Evolutionary conservation across 2,113 vertebrate species (phyloP).

Genomic region (cattle (Bos taurus)): ARS-UCD2.0 NC_037334.1:103508501-103509000

Average conservation of each 20-base stretch:
- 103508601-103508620: background rate
- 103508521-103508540: background rate
- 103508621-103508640: background rate
- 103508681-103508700: background rate
- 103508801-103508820: background rate
- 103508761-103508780: background rate
- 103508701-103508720: background rate
- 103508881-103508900: background rate
- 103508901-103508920: background rate
- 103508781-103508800: background rate
- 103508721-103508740: conserved; percentile 32
- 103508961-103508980: background rate
- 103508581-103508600: background rate
- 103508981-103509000: background rate
- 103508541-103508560: background rate
- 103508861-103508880: background rate
- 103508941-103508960: background rate
- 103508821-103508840: background rate
- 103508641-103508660: background rate
- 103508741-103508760: background rate
- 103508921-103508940: background rate
- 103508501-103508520: background rate
- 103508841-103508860: background rate
- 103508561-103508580: background rate
- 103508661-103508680: background rate